Base-by-base conservation (phyloP, 2,797 vertebrate species). In the Hyperoplus immaculatus region DNA sequence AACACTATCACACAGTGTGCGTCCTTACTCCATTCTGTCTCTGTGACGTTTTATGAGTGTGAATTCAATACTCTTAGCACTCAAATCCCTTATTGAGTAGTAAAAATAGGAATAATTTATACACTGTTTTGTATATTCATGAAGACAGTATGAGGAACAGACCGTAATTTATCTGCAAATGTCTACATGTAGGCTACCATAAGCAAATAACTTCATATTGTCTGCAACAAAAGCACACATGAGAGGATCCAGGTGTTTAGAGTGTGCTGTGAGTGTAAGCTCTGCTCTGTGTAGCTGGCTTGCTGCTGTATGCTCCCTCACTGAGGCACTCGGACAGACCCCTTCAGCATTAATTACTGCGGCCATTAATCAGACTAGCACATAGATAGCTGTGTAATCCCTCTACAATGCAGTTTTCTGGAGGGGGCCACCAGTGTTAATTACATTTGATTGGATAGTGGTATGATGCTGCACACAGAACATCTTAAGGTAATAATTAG, bases 321-420 rank as follows among this genome's bases (percentile, higher is more conserved):
- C 91, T 83, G 92, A 94, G 89, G 82, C 87, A 87, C 88, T 94
- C 72, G 87, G 88, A 93, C 91, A 93, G 93, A 93, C 91, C 92
- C 94, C 86, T 95, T 95, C 95, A 94, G 90, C 94, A 94, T 95
- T 95, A 95, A 95, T 96, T 96, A 96, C 91, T 87, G 88, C 69
- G 83, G 88, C 90, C 92, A 95, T 96, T 95, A 95, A 96, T 96
- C 95, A 96, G 89, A 92, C 80, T 88, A 88, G 87, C 88, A 90
- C 92, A 29, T 29, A 93, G 93, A 95, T 95, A 93, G 92, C 88
- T 86, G 88, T 87, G 91, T 94, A 95, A 95, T 94, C 91, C 90
- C 88, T 90, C 92, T 88, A 89, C 94, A 95, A 93, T 94, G 90
- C 92, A 93, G 87, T 95, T 95, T 94, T 95, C 87, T 94, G 86